Conservation (phyloP, 2,888 invertebrate genomes). For the Hoplodrina blanda region DNA sequence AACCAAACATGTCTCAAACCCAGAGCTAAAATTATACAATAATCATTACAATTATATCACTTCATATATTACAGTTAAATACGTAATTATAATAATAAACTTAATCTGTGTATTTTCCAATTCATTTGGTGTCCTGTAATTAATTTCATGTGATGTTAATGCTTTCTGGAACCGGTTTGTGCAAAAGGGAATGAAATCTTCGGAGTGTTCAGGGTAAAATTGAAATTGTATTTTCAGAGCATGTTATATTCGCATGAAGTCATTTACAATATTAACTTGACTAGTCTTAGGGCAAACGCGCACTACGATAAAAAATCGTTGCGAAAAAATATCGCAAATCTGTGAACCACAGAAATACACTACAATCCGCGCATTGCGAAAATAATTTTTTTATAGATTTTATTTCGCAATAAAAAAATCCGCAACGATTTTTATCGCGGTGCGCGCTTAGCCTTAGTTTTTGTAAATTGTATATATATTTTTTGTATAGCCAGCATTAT, state of each 20-base stretch:
- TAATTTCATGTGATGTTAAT: neutral
- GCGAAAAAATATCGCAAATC: too few relatives aligned
- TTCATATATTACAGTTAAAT: slow-evolving; percentile 5
- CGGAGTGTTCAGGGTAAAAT: slow-evolving; percentile 49
- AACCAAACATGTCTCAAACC: slow-evolving; percentile 10
- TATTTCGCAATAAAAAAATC: too few relatives aligned
- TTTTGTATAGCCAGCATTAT: slow-evolving; percentile 32
- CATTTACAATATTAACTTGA: slow-evolving; percentile 28
- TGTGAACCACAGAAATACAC: too few relatives aligned
- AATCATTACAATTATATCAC: slow-evolving; percentile 1
- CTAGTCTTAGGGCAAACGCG: too few relatives aligned
- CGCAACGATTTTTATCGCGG: too few relatives aligned
- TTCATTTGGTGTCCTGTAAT: neutral
- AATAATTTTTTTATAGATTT: too few relatives aligned
- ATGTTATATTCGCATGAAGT: slow-evolving; percentile 24
- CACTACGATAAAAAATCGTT: too few relatives aligned
- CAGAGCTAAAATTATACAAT: slow-evolving; percentile 4
- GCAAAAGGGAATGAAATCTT: slow-evolving; percentile 29
- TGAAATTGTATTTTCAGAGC: slow-evolving; percentile 30
- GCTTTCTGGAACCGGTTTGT: slow-evolving; percentile 32
- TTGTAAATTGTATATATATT: slow-evolving; percentile 15
- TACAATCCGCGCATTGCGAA: too few relatives aligned
- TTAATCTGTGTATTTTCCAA: slow-evolving; percentile 1
- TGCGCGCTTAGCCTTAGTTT: too few relatives aligned
- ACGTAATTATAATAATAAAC: neutral